phyloP scores from a whole-genome alignment of 2,797 vertebrate species.

The Sardinella longiceps region DNA sequence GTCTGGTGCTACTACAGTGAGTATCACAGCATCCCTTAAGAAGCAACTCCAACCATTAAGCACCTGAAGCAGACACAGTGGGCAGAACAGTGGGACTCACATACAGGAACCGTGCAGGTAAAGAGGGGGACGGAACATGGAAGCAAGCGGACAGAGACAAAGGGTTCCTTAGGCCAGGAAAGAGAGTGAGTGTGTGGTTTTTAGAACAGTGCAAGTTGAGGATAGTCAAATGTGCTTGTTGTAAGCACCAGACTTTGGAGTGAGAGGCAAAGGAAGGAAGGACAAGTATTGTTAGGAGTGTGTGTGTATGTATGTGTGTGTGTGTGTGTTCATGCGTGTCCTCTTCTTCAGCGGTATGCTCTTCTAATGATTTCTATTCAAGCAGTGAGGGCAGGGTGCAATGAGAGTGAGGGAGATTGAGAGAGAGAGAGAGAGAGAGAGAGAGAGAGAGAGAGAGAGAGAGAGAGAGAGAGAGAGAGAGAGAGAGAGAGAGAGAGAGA shows the following conservation, averaged over 20 bases:
- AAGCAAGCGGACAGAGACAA: constrained; percentile 17
- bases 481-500: background rate
- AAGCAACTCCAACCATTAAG: background rate
- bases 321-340: background rate
- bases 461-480: no score
- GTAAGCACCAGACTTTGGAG: background rate
- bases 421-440: no score
- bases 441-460: no score
- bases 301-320: background rate
- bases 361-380: background rate
- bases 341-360: background rate
- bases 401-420: background rate
- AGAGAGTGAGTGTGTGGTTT: background rate
- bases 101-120: background rate
- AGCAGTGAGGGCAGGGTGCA: background rate
- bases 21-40: background rate
- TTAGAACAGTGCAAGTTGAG: background rate
- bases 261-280: background rate
- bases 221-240: background rate
- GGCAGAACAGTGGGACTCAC: background rate
- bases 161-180: constrained; percentile 10
- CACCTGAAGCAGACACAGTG: background rate
- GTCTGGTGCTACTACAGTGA: background rate
- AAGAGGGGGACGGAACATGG: background rate
- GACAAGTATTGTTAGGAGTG: background rate